Conservation (phyloP, 1,140 invertebrate genomes). For the Hypothenemus hampei region DNA sequence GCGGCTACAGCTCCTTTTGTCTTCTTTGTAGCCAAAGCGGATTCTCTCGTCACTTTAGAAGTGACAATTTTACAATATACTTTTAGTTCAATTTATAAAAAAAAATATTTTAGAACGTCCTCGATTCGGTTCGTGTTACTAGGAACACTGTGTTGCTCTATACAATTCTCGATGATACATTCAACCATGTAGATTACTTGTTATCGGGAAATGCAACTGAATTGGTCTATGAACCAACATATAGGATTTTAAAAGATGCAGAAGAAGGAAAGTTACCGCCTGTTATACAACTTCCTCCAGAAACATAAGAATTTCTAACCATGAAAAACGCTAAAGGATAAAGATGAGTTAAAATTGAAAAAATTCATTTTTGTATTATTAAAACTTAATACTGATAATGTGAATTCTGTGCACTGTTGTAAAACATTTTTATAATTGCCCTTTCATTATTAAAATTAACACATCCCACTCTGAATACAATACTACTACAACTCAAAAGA, state of each 20-base stretch:
- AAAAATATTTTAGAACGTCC: constrained; percentile 9
- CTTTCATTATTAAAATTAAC: no score
- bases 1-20: neutral
- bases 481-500: no score
- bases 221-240: constrained; percentile 14
- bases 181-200: constrained; percentile 20
- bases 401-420: no score
- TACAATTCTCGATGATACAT: neutral
- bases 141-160: constrained; percentile 1
- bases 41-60: neutral
- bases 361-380: neutral
- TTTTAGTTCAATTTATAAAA: neutral
- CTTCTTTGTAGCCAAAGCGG: neutral
- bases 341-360: no score
- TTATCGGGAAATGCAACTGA: constrained; percentile 12
- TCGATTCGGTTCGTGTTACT: neutral
- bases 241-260: constrained; percentile 8
- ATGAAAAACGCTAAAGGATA: no score
- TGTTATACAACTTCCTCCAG: neutral
- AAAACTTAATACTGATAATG: no score
- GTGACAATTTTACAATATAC: neutral
- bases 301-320: neutral
- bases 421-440: no score
- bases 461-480: no score
- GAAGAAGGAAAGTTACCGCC: constrained; percentile 15